phyloP scores from a whole-genome alignment of 2,113 vertebrate genomes.

The Cairina moschata region DNA sequence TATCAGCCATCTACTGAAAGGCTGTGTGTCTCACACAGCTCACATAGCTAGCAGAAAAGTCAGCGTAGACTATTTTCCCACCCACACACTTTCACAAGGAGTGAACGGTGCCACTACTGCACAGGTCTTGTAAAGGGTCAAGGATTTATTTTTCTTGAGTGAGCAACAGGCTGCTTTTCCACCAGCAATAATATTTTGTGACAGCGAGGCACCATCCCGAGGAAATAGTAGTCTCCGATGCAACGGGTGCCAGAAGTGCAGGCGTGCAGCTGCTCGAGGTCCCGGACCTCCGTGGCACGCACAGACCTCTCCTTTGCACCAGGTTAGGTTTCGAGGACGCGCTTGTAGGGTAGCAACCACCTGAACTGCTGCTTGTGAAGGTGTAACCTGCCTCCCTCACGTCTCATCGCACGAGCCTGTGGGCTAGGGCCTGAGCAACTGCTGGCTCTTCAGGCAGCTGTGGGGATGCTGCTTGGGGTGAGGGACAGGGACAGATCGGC shows the following conservation, averaged over 20 bases:
- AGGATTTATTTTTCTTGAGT: slow-evolving; percentile 60
- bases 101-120: slow-evolving; percentile 37
- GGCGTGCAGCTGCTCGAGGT: rapidly evolving
- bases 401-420: background rate
- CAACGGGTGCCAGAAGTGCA: background rate
- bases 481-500: background rate
- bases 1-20: slow-evolving; percentile 40
- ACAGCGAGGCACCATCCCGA: background rate
- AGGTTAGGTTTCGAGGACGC: background rate
- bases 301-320: rapidly evolving
- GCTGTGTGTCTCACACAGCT: background rate
- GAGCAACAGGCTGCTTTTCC: slow-evolving; percentile 4
- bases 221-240: background rate
- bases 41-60: slow-evolving; percentile 19
- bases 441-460: background rate
- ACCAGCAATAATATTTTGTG: slow-evolving; percentile 1
- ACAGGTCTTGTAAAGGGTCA: slow-evolving; percentile 55
- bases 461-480: background rate
- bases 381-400: background rate
- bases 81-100: slow-evolving; percentile 62
- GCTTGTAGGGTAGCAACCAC: background rate
- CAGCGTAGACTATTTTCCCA: slow-evolving; percentile 45
- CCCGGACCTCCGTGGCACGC: rapidly evolving
- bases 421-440: background rate
- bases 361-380: background rate